These are phyloP conservation scores for Cryptoblepharus egeriae DNA, from an alignment of 2,797 vertebrate genomes.

Conservation along the genomic window DNA sequence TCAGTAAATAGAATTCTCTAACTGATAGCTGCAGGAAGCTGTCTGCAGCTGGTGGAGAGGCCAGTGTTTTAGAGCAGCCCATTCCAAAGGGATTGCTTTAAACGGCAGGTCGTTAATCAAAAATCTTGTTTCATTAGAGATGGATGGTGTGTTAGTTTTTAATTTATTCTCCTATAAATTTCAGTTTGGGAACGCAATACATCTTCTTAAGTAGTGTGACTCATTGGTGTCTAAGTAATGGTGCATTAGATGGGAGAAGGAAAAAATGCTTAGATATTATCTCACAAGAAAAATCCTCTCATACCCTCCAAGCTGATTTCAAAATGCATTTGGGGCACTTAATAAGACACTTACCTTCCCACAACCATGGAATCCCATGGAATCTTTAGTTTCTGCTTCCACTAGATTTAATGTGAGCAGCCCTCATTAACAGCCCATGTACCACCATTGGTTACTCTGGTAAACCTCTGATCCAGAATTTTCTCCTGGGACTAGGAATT, in stretches of 20 bases:
- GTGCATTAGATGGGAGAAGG: background rate
- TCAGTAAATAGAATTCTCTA: slow-evolving; percentile 7
- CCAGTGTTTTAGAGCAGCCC: slow-evolving; percentile 3
- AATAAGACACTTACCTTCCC: background rate
- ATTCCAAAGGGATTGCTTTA: slow-evolving; percentile 19
- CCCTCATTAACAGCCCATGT: background rate
- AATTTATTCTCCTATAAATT: slow-evolving; percentile 10
- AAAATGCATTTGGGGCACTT: background rate
- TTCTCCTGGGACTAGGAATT: background rate
- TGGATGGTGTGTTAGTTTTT: slow-evolving; percentile 2
- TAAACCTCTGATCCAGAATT: background rate
- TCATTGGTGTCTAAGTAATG: slow-evolving; percentile 18
- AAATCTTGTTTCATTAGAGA: slow-evolving; percentile 4
- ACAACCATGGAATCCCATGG: background rate
- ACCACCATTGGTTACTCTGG: background rate
- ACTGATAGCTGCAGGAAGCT: background rate
- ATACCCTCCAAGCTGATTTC: background rate
- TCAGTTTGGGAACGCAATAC: background rate
- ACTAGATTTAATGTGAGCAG: background rate
- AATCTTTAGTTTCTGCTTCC: background rate
- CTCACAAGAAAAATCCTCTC: background rate
- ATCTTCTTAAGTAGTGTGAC: background rate
- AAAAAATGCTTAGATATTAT: background rate
- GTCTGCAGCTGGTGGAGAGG: background rate
- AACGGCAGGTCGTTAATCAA: slow-evolving; percentile 4